phyloP scores from a whole-genome alignment of 2,113 vertebrate genomes.

The Mionectes macconnelli region DNA sequence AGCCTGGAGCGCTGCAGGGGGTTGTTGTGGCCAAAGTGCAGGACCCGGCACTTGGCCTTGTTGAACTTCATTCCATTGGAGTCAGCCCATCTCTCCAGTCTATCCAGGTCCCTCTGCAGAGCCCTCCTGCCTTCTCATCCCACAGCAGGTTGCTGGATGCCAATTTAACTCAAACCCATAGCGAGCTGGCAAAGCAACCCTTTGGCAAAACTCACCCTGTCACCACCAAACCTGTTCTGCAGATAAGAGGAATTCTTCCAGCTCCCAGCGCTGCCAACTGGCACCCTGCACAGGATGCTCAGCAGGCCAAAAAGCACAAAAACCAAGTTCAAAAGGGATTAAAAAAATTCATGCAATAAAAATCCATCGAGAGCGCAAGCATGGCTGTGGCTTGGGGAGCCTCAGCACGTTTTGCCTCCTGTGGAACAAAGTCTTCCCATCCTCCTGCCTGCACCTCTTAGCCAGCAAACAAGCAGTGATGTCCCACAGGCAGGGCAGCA shows the following conservation, averaged over 20 bases:
- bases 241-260: conserved; percentile 19
- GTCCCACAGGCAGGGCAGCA: not conserved
- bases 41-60: too few relatives aligned
- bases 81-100: too few relatives aligned
- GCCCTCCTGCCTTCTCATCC: not conserved
- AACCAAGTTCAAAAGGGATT: not conserved
- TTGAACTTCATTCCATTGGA: too few relatives aligned
- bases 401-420: not conserved
- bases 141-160: not conserved
- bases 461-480: not conserved
- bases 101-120: too few relatives aligned
- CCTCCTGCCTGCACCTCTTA: not conserved
- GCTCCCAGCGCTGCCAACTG: conserved; percentile 20
- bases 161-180: not conserved
- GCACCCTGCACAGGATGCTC: conserved; percentile 21
- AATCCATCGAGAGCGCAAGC: not conserved
- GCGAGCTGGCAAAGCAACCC: not conserved
- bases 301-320: not conserved
- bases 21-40: too few relatives aligned
- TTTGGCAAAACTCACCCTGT: not conserved
- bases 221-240: conserved; percentile 4
- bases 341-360: not conserved
- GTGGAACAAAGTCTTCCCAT: not conserved
- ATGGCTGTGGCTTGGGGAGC: not conserved
- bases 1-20: too few relatives aligned